Evolutionary conservation across 2,113 vertebrate species (phyloP).

Genomic region (Hippopotamus amphibius): DNA sequence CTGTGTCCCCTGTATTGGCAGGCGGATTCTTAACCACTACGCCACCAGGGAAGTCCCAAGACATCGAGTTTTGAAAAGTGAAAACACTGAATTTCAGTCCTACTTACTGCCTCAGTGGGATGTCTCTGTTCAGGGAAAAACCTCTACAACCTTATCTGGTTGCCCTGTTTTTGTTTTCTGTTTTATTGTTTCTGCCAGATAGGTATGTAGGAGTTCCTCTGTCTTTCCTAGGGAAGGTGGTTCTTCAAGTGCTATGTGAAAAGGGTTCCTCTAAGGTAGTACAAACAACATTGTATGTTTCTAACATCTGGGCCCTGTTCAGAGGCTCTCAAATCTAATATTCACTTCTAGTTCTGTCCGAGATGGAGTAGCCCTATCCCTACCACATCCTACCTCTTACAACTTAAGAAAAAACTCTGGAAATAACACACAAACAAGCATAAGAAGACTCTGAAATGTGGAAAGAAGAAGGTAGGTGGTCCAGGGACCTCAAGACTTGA

Average conservation of each 20-base stretch:
- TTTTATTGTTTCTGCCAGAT: background rate
- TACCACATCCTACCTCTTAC: background rate
- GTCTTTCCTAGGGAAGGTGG: background rate
- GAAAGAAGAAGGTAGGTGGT: background rate
- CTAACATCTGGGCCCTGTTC: background rate
- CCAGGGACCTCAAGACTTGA: background rate
- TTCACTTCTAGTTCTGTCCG: background rate
- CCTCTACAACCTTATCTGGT: background rate
- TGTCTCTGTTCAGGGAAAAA: background rate
- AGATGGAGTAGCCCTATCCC: background rate
- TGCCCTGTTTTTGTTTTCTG: background rate
- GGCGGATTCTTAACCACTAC: too few relatives aligned
- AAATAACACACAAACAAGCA: background rate
- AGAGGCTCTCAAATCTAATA: conserved; percentile 12
- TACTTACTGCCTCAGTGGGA: background rate
- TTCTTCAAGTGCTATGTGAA: background rate
- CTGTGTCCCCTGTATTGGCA: too few relatives aligned
- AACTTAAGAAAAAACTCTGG: background rate
- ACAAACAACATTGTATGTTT: background rate
- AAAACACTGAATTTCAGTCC: background rate
- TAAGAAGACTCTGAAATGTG: background rate
- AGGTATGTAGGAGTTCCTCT: background rate
- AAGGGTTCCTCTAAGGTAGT: background rate
- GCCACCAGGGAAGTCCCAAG: background rate
- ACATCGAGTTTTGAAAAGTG: background rate